These are phyloP conservation scores for Corythornis cristatus DNA, from an alignment of 2,113 vertebrate genomes.

Conservation along the genomic window DNA sequence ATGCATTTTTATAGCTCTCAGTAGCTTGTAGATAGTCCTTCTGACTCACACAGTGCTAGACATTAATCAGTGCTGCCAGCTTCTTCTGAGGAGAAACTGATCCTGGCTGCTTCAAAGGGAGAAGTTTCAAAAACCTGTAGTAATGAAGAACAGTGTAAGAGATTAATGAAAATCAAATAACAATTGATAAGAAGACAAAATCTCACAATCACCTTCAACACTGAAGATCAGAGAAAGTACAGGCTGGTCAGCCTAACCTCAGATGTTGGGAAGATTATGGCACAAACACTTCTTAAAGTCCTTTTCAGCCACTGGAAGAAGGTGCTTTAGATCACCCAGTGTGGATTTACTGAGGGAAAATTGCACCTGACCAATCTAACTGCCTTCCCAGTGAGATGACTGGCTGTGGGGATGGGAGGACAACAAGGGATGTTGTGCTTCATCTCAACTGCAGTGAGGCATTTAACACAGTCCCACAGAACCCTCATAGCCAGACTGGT, in stretches of 20 bases:
- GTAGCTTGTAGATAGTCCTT: constrained; percentile 28
- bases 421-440: background rate
- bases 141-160: background rate
- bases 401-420: background rate
- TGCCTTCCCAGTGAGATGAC: background rate
- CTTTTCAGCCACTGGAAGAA: background rate
- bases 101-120: constrained; percentile 63
- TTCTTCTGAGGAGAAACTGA: constrained; percentile 61
- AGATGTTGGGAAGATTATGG: background rate
- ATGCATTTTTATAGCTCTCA: constrained; percentile 57
- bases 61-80: constrained; percentile 54
- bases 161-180: background rate
- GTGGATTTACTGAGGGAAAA: background rate
- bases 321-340: background rate
- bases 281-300: background rate
- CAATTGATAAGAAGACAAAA: background rate
- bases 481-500: background rate
- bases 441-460: background rate
- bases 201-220: background rate
- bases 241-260: background rate
- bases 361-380: background rate
- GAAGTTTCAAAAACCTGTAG: constrained; percentile 63
- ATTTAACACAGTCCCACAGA: background rate
- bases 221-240: background rate
- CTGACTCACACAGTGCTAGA: constrained; percentile 39